phyloP scores from a whole-genome alignment of 1,140 invertebrate species.

The Cydia strobilella region DNA sequence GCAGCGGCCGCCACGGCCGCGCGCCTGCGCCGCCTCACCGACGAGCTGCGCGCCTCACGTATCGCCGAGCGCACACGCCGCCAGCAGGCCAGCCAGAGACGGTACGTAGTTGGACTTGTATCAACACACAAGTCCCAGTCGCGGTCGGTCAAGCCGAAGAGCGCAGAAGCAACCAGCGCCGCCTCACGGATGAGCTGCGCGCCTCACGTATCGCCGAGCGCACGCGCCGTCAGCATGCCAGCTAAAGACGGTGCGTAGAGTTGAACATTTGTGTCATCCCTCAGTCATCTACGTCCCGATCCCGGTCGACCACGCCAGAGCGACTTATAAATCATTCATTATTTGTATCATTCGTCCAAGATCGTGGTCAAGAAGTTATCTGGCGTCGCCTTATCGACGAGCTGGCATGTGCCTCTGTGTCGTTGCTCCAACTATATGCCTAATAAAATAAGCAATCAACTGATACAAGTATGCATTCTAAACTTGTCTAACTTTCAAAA shows the following conservation, averaged over 20 bases:
- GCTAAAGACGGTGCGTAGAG: slow-evolving; percentile 56
- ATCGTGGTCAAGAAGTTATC: too few species aligned
- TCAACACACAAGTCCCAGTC: slow-evolving; percentile 60
- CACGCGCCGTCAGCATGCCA: slow-evolving; percentile 64
- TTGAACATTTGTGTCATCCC: not conserved
- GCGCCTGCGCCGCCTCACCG: slow-evolving; percentile 61
- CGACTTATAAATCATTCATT: too few species aligned
- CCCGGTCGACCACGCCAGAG: too few species aligned
- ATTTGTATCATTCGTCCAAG: too few species aligned
- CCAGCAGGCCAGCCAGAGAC: slow-evolving; percentile 63
- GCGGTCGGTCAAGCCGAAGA: slow-evolving; percentile 73
- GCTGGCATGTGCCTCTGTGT: too few species aligned
- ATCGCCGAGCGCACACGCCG: slow-evolving; percentile 70
- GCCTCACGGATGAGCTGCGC: slow-evolving; percentile 60
- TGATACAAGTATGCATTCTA: not conserved
- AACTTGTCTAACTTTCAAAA: not conserved
- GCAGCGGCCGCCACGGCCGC: slow-evolving; percentile 51
- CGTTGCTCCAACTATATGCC: too few species aligned
- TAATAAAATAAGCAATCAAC: too few species aligned
- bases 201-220: slow-evolving; percentile 72
- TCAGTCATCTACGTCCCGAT: not conserved
- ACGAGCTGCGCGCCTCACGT: slow-evolving; percentile 73
- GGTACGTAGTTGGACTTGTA: slow-evolving; percentile 47
- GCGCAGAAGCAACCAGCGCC: slow-evolving; percentile 36
- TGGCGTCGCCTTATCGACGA: too few species aligned